Conservation (phyloP, 2,113 vertebrate species). For the Sakesphorus luctuosus region DNA sequence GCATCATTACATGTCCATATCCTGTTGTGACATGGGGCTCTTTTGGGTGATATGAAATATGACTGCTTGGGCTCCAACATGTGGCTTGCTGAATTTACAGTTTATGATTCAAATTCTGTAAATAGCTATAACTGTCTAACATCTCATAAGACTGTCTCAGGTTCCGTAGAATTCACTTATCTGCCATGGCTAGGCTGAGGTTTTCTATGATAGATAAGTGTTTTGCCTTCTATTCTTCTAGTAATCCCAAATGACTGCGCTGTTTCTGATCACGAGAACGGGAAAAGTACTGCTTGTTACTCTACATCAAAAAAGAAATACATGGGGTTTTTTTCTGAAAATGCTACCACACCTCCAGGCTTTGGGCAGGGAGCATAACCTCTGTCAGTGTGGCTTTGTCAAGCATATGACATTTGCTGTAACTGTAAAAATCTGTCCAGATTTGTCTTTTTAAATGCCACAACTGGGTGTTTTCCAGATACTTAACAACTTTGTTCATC, state of each 20-base stretch:
- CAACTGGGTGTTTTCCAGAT: not conserved
- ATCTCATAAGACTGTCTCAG: not conserved
- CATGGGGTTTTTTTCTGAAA: not conserved
- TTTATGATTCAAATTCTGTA: not conserved
- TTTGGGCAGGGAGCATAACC: not conserved
- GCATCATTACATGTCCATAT: accelerated
- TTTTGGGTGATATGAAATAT: not conserved
- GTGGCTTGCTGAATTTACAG: not conserved
- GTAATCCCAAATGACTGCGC: not conserved
- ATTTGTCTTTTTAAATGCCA: not conserved
- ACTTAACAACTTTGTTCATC: not conserved
- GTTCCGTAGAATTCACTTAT: not conserved
- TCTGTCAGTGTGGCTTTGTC: not conserved
- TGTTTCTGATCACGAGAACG: not conserved
- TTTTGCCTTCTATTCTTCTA: not conserved
- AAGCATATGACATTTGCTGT: not conserved
- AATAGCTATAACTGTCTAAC: not conserved
- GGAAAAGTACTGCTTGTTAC: not conserved
- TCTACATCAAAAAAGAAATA: not conserved
- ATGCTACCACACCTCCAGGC: not conserved
- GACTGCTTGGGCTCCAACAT: not conserved
- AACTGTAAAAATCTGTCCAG: not conserved
- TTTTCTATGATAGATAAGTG: not conserved
- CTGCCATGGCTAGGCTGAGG: not conserved
- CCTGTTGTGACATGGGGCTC: not conserved